Evolutionary conservation across 2,797 vertebrate genomes (phyloP), one percentile per base, ranked within the genome.

Genomic region (Helarctos malayanus): DNA sequence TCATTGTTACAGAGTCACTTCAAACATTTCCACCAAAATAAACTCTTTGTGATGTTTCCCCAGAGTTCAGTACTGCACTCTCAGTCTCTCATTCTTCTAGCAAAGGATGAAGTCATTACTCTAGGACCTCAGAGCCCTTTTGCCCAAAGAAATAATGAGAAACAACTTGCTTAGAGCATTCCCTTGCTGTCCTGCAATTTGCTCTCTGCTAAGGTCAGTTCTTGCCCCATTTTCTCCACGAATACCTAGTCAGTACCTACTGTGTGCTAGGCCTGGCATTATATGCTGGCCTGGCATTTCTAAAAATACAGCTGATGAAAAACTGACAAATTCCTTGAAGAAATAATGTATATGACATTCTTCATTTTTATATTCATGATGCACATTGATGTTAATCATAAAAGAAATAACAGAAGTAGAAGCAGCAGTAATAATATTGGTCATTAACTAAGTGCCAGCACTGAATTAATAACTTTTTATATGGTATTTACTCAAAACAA

Each of bases 31-130:
- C 54, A 94, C 81, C 88, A 84, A 78, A 97, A 94, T 93, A 89
- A 97, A 86, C 87, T 76, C 83, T 94, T 90, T 92, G 95, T 96
- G 90, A 84, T 94, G 80, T 93, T 97, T 95, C 81, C 63, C 59
- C 59, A 79, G 61, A 97, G 93, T 35, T 41, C 56, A 97, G 47
- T 35, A 57, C 32, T 15, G 5, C 14, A 27, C 61, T 94, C 65
- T 80, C 63, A 81, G 16, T 61, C 82, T 85, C 79, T 95, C 27
- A 61, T 84, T 95, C 63, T 93, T 96, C 80, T 32, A 65, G 54
- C 59, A 95, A 91, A 91, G 94, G 75, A 96, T 93, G 94, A 97
- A 91, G 54, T 96, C 88, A 79, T 61, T 76, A 18, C 47, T 95
- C 61, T 6, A 25, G 38, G 97, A 79, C 63, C 84, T 93, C 69